Evolutionary conservation across 1,140 invertebrate species (phyloP).

Genomic region (Caenorhabditis latens): DNA sequence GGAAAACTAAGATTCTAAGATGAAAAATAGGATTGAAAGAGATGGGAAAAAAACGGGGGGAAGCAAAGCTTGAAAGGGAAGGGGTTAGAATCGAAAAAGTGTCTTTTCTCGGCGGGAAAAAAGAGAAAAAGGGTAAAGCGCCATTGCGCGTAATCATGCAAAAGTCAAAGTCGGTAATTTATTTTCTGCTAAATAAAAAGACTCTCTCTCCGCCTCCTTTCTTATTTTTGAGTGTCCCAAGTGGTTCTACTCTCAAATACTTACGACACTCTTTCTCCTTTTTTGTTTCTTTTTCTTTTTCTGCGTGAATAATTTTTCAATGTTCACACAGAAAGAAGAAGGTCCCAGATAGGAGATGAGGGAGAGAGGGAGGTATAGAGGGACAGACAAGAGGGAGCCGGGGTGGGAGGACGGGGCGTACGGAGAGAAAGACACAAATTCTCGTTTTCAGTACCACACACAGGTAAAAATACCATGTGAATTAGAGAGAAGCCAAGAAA

Average conservation of each 20-base stretch:
- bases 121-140: background rate
- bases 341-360: background rate
- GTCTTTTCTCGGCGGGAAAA: background rate
- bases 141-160: slow-evolving; percentile 13
- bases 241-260: background rate
- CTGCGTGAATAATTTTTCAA: slow-evolving; percentile 13
- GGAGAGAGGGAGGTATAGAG: background rate
- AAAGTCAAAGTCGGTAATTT: slow-evolving; percentile 34
- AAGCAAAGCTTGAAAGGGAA: no score
- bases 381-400: no score
- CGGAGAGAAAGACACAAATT: no score
- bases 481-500: background rate
- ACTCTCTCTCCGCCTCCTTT: background rate
- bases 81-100: no score
- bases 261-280: background rate
- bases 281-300: background rate
- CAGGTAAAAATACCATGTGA: slow-evolving; percentile 7
- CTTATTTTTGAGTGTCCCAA: background rate
- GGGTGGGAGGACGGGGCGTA: no score
- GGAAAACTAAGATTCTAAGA: no score
- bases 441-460: background rate
- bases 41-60: no score
- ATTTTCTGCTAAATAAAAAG: slow-evolving; percentile 20
- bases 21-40: no score
- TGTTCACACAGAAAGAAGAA: background rate